These are phyloP conservation scores for Hiodon alosoides DNA, from an alignment of 2,113 vertebrate genomes.

Conservation along the genomic window DNA sequence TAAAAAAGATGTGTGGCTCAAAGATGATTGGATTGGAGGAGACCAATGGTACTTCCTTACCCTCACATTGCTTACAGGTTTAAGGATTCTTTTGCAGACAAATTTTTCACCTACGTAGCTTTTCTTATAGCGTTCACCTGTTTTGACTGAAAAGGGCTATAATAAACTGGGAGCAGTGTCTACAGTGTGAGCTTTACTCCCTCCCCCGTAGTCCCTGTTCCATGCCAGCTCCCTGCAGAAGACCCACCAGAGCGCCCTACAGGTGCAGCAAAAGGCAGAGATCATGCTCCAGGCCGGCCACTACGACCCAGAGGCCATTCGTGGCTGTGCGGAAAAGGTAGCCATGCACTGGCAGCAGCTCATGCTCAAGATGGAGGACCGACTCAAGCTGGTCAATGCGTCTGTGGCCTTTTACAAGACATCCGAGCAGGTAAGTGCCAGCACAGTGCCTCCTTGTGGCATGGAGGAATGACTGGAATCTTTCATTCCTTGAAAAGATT, in stretches of 20 bases:
- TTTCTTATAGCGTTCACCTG: too few species aligned
- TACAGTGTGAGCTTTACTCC: too few species aligned
- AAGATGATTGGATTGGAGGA: too few species aligned
- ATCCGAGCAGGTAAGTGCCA: conserved; percentile 83
- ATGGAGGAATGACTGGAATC: background rate
- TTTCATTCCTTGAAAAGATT: too few species aligned
- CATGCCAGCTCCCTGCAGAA: conserved; percentile 97
- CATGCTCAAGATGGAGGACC: conserved; percentile 96
- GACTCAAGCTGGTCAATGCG: conserved; percentile 94
- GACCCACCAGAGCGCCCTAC: conserved; percentile 96
- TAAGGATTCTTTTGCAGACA: background rate
- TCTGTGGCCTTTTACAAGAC: conserved; percentile 97
- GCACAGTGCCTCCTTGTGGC: background rate
- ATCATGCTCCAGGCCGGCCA: conserved; percentile 90
- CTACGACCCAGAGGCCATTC: conserved; percentile 87
- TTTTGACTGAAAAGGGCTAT: too few species aligned
- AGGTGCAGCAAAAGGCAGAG: conserved; percentile 95
- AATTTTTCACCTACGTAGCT: background rate
- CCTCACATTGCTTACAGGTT: background rate
- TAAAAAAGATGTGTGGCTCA: too few species aligned
- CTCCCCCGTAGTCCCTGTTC: conserved; percentile 79
- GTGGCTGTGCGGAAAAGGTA: conserved; percentile 92
- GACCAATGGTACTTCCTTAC: too few species aligned
- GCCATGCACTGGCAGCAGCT: conserved; percentile 97
- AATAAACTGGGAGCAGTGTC: too few species aligned